phyloP scores from a whole-genome alignment of 35 echinoderm and acorn worm species.

The Strongylocentrotus purpuratus region DNA sequence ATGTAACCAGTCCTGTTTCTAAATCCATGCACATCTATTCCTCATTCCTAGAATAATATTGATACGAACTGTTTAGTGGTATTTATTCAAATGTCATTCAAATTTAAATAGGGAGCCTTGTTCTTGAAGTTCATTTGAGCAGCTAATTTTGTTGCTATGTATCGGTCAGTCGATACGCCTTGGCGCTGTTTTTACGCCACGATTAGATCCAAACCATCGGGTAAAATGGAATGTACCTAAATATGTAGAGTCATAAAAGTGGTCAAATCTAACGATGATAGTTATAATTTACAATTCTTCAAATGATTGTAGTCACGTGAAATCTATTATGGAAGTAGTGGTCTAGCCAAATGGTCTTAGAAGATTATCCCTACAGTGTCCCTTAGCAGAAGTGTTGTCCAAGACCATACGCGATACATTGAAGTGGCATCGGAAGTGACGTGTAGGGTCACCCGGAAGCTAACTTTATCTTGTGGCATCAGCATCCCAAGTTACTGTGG shows the following conservation, averaged over 20 bases:
- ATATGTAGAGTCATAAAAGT: too few species aligned
- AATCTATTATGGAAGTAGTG: neutral
- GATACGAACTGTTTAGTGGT: neutral
- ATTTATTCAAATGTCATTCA: neutral
- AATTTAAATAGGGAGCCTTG: neutral
- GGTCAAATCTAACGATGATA: too few species aligned
- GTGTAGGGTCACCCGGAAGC: conserved; percentile 6
- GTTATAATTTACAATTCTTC: too few species aligned
- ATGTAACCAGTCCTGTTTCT: neutral
- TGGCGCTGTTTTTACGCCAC: too few species aligned
- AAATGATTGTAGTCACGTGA: too few species aligned
- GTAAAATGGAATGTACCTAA: too few species aligned
- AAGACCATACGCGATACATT: neutral
- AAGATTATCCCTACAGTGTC: neutral
- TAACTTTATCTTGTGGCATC: neutral
- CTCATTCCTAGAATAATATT: neutral
- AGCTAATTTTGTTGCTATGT: too few species aligned
- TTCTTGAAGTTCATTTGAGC: neutral
- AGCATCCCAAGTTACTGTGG: neutral
- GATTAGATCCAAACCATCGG: too few species aligned
- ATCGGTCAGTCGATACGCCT: too few species aligned
- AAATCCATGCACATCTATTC: neutral
- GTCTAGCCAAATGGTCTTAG: neutral
- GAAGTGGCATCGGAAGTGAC: neutral
- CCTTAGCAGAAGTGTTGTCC: neutral